Evolutionary conservation across 2,113 vertebrate genomes (phyloP).

Genomic region (Poeciliopsis prolifica): DNA sequence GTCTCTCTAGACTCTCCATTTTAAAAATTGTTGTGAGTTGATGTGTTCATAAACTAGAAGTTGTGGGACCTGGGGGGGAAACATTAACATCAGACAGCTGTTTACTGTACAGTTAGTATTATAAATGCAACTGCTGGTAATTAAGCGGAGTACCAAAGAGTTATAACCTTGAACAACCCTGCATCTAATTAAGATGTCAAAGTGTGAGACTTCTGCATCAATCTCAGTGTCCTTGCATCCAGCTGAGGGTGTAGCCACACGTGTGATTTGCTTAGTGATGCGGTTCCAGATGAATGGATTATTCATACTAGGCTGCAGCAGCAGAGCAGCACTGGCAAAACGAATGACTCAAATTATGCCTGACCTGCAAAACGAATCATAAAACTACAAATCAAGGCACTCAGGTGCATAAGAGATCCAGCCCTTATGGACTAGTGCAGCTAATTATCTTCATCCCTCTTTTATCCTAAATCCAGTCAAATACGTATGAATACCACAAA

Average conservation of each 20-base stretch:
- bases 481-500: no score
- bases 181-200: slow-evolving; percentile 46
- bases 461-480: no score
- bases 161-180: slow-evolving; percentile 43
- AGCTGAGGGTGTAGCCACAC: slow-evolving; percentile 20
- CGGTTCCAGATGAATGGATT: slow-evolving; percentile 27
- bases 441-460: neutral
- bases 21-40: no score
- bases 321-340: slow-evolving; percentile 2
- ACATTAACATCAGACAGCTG: no score
- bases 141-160: neutral
- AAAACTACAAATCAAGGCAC: neutral
- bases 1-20: no score
- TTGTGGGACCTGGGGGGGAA: no score
- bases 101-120: neutral
- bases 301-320: neutral
- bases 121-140: slow-evolving; percentile 14
- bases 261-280: slow-evolving; percentile 39
- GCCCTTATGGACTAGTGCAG: neutral
- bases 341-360: neutral
- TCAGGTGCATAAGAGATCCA: no score
- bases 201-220: slow-evolving; percentile 39
- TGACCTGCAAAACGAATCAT: neutral
- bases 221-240: slow-evolving; percentile 43
- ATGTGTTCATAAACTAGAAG: no score